Base-by-base conservation (phyloP, 2,113 vertebrate species). In the Petrocephalus zakoni region DNA sequence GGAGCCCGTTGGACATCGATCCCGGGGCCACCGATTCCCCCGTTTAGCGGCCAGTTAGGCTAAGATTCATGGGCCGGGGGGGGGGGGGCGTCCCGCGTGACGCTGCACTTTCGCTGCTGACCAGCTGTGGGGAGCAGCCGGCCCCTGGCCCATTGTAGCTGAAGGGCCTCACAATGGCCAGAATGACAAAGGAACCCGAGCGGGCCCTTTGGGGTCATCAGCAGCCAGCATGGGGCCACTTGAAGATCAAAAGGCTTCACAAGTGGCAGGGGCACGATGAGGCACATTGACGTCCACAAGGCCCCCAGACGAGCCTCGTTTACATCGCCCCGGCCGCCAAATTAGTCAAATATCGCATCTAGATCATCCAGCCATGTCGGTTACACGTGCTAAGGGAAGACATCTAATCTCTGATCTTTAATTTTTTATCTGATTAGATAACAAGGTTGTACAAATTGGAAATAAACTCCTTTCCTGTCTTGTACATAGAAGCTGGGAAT, bases 41-140 rank as follows among this genome's bases (percentile, higher is more conserved):
- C 46, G 19, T 83, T 49, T 22, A n/a, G 81, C 21, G 46, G 8
- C 46, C 81, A 22, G 51, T 87, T 75, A n/a, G 49, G 87, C 42
- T 47, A 52, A 87, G 87, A 87, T 72, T 87, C 61, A 72, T 72
- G 61, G 61, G 64, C 58, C 47, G n/a, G 29, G 46, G 42, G 42
- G 42, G 42, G 42, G 42, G 42, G 47, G 46, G 25, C 19, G 47
- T 53, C n/a, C 47, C 22, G 25, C 17, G 19, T 29, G 87, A 15
- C 9, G 68, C 15, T 49, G 17, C 25, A 17, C 42, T 88, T 68
- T 78, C n/a, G 68, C 72, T 81, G 87, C 87, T 87, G 64, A 72
- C 87, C 87, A 87, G 87, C 87, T 87, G 87, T 68, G 21, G 25
- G 49, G 61, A 46, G n/a, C 21, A 17, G 21, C 61, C n/a, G 7